These are phyloP conservation scores for Phasianus colchicus DNA, from an alignment of 2,113 vertebrate genomes.

Conservation along the genomic window DNA sequence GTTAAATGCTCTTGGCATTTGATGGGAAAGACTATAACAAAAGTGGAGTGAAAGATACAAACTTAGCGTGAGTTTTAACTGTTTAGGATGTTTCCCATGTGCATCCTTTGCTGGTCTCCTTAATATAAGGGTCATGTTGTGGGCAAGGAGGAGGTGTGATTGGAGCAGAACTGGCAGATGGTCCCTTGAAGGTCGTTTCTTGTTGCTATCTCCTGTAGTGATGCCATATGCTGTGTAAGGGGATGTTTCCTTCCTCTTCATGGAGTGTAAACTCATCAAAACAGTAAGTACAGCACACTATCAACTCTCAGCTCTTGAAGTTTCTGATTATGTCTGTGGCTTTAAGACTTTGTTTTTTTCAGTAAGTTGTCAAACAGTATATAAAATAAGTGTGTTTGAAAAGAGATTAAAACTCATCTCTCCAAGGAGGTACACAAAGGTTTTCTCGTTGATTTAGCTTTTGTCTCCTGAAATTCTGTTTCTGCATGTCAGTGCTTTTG, in stretches of 20 bases:
- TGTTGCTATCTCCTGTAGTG: conserved; percentile 68
- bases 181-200: conserved; percentile 68
- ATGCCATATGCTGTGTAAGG: conserved; percentile 65
- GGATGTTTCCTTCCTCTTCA: conserved; percentile 66
- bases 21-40: conserved; percentile 32
- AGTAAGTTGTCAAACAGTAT: not conserved
- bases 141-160: conserved; percentile 64
- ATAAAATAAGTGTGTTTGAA: not conserved
- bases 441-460: not conserved
- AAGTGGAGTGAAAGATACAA: conserved; percentile 59
- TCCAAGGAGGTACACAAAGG: not conserved
- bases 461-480: not conserved
- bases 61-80: conserved; percentile 46
- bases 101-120: conserved; percentile 58
- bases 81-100: conserved; percentile 65
- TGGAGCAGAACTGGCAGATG: conserved; percentile 68
- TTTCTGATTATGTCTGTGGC: conserved; percentile 1
- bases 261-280: conserved; percentile 67
- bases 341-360: not conserved
- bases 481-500: not conserved
- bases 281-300: conserved; percentile 37
- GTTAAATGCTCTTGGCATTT: conserved; percentile 58
- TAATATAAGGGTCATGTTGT: conserved; percentile 59
- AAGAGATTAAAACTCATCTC: not conserved
- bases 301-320: conserved; percentile 14